phyloP scores from a whole-genome alignment of 2,888 invertebrate genomes.

The Boloria euphrosyne region DNA sequence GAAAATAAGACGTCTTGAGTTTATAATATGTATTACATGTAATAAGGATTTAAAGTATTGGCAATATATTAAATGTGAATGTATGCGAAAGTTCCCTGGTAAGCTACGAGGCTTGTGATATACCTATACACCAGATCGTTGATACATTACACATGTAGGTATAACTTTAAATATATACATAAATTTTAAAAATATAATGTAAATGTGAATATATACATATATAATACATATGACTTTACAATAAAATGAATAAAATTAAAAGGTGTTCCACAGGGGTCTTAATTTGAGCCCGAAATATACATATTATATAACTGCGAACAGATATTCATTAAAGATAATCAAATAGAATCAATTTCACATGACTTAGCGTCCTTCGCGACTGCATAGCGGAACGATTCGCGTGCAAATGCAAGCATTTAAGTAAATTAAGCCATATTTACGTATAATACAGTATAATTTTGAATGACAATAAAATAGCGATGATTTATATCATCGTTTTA shows the following conservation, averaged over 20 bases:
- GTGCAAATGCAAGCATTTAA: conserved; percentile 45
- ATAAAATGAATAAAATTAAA: background rate
- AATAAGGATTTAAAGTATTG: too few species aligned
- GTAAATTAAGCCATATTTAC: conserved; percentile 29
- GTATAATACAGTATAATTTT: conserved; percentile 23
- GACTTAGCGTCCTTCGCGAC: conserved; percentile 56
- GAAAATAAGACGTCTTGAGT: background rate
- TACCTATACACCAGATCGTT: too few species aligned
- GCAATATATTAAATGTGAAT: too few species aligned
- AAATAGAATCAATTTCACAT: conserved; percentile 62
- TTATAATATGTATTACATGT: too few species aligned
- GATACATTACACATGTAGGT: too few species aligned
- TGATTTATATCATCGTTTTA: conserved; percentile 16
- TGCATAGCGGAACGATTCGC: conserved; percentile 61
- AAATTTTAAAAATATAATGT: too few species aligned
- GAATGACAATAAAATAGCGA: conserved; percentile 12
- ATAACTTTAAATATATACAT: too few species aligned
- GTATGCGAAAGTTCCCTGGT: too few species aligned
- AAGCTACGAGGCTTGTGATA: too few species aligned
- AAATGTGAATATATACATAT: too few species aligned
- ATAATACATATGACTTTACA: too few species aligned
- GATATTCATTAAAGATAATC: conserved; percentile 33
- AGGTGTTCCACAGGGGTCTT: conserved; percentile 20
- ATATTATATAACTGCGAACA: conserved; percentile 22
- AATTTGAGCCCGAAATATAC: conserved; percentile 22